Evolutionary conservation across 1,140 invertebrate genomes (phyloP).

Genomic region (Antheraea mylitta): DNA sequence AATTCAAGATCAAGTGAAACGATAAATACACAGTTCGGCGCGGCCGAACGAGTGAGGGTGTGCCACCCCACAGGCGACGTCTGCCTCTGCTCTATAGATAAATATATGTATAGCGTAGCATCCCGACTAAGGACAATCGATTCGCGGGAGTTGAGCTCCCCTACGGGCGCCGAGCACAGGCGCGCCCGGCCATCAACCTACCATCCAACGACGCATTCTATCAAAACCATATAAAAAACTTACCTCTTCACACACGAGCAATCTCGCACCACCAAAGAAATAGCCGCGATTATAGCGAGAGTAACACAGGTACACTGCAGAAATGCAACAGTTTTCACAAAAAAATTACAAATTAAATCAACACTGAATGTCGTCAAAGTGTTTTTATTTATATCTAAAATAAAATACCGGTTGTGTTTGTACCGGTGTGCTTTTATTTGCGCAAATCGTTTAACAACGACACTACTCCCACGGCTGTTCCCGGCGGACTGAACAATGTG

Average conservation of each 20-base stretch:
- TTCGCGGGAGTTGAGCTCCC: slow-evolving; percentile 47
- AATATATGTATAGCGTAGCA: slow-evolving; percentile 2
- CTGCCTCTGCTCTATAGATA: not conserved
- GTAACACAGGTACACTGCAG: slow-evolving; percentile 48
- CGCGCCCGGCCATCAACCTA: slow-evolving; percentile 34
- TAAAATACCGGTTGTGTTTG: slow-evolving; percentile 34
- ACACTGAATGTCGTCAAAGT: slow-evolving; percentile 39
- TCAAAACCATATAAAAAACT: slow-evolving; percentile 59
- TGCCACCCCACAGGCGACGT: slow-evolving; percentile 18
- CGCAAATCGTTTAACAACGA: slow-evolving; percentile 30
- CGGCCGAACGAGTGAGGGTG: slow-evolving; percentile 37
- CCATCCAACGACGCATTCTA: slow-evolving; percentile 38
- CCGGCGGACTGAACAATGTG: slow-evolving; percentile 63
- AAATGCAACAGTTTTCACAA: slow-evolving; percentile 45
- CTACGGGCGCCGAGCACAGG: slow-evolving; percentile 37
- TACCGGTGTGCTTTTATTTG: slow-evolving; percentile 34
- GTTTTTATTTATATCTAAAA: slow-evolving; percentile 32
- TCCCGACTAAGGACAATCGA: slow-evolving; percentile 54
- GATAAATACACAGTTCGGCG: slow-evolving; percentile 19
- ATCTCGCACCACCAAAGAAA: slow-evolving; percentile 57
- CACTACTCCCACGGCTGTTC: slow-evolving; percentile 53
- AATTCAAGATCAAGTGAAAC: slow-evolving; percentile 42
- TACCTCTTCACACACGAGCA: slow-evolving; percentile 66
- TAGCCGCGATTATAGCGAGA: slow-evolving; percentile 64
- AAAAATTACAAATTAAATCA: slow-evolving; percentile 37